Percentiles rank a stretch among this genome's conserved stretches.
phyloP scores from a whole-genome alignment of 64 coral and sea anemone genomes.

The Pocillopora damicornis region DNA sequence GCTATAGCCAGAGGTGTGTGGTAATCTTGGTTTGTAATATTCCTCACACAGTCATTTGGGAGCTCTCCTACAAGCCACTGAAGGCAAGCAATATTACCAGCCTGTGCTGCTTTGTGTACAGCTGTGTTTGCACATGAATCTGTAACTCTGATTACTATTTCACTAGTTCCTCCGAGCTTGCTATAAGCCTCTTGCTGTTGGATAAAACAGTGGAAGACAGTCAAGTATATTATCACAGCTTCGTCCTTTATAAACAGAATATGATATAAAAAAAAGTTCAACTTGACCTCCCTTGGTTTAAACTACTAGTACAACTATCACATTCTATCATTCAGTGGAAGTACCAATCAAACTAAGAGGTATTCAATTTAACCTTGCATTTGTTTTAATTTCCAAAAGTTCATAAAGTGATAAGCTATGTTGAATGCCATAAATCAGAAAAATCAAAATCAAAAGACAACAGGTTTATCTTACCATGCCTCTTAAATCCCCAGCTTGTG shows the following conservation, averaged over 20 bases:
- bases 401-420: too few relatives aligned
- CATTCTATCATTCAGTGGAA: neutral
- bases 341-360: neutral
- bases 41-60: constrained; percentile 36
- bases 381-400: too few relatives aligned
- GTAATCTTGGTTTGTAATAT: constrained; percentile 60
- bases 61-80: constrained; percentile 66
- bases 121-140: constrained; percentile 69
- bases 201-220: neutral
- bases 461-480: constrained; percentile 36
- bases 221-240: neutral
- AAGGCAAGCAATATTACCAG: constrained; percentile 55
- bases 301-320: too few relatives aligned
- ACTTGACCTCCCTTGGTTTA: too few relatives aligned
- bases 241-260: too few relatives aligned
- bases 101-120: constrained; percentile 67
- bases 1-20: constrained; percentile 56
- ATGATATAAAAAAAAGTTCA: too few relatives aligned
- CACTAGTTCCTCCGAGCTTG: constrained; percentile 40
- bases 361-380: too few relatives aligned
- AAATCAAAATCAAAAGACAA: too few relatives aligned
- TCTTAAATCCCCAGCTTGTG: constrained; percentile 64
- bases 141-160: constrained; percentile 48
- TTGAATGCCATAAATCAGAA: too few relatives aligned
- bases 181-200: constrained; percentile 66